A percentile compares a stretch with the other conserved stretches of the same genome.
These are phyloP conservation scores for Mythimna loreyi DNA, from an alignment of 2,888 invertebrate species.

Conservation along the genomic window DNA sequence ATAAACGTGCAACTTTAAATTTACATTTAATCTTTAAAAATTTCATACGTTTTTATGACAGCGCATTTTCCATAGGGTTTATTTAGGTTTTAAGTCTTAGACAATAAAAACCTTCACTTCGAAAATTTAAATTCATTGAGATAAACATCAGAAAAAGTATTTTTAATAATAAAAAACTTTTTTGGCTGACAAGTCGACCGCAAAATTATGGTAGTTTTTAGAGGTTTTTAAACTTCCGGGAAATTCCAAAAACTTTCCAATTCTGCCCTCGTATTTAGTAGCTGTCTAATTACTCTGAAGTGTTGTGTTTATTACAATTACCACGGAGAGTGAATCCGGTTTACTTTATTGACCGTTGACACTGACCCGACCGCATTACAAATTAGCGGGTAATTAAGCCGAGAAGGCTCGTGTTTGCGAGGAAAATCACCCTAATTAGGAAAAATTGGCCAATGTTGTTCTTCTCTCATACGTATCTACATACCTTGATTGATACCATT, in stretches of 20 bases:
- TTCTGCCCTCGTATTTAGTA: not conserved
- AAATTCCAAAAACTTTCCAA: not conserved
- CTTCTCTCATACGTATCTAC: not conserved
- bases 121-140: not conserved
- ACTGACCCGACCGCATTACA: constrained; percentile 9
- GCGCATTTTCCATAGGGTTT: not conserved
- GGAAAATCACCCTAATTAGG: constrained; percentile 30
- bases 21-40: too few species aligned
- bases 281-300: not conserved
- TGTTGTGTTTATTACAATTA: constrained; percentile 1
- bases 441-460: constrained; percentile 17
- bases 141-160: not conserved
- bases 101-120: not conserved
- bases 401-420: constrained; percentile 15
- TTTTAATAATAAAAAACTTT: not conserved
- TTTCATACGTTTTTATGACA: not conserved
- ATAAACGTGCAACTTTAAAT: not conserved
- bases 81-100: not conserved
- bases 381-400: constrained; percentile 21
- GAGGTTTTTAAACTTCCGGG: not conserved
- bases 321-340: constrained; percentile 11
- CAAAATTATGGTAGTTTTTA: not conserved
- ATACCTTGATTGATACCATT: constrained; percentile 19
- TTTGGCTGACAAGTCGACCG: not conserved
- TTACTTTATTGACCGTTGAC: constrained; percentile 16